These are phyloP conservation scores for Ceratothoa steindachneri DNA, from an alignment of 2,888 invertebrate species.

Conservation along the genomic window DNA sequence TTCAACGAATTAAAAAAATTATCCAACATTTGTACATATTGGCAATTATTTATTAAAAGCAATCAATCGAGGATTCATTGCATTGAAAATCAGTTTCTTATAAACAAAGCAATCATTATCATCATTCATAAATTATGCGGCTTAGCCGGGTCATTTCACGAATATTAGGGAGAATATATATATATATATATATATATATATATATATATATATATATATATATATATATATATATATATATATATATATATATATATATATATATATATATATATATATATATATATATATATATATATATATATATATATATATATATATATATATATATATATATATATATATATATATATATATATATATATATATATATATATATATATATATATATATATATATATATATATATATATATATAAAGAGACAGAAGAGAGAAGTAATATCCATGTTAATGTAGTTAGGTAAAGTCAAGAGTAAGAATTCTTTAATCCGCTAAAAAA, in stretches of 20 bases:
- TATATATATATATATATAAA: constrained; percentile 13
- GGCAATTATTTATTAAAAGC: too few relatives aligned
- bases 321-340: constrained; percentile 13
- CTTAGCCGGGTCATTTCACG: too few relatives aligned
- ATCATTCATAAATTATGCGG: too few relatives aligned
- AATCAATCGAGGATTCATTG: too few relatives aligned
- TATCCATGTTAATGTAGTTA: too few relatives aligned
- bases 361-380: constrained; percentile 9
- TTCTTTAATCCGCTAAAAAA: background rate
- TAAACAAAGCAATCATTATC: too few relatives aligned
- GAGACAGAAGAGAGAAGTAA: too few relatives aligned
- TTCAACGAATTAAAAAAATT: too few relatives aligned
- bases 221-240: constrained; percentile 5
- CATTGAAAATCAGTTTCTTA: too few relatives aligned
- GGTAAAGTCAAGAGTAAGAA: background rate
- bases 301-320: constrained; percentile 1
- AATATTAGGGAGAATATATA: too few relatives aligned
- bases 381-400: constrained; percentile 20
- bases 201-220: constrained; percentile 14
- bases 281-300: background rate
- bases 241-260: constrained; percentile 6
- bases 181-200: constrained; percentile 19
- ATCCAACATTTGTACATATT: too few relatives aligned
- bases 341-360: constrained; percentile 9
- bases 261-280: constrained; percentile 13